Evolutionary conservation across 2,113 vertebrate species (phyloP), one percentile per base, ranked within the genome.

Genomic region (Sinocyclocheilus rhinocerous): DNA sequence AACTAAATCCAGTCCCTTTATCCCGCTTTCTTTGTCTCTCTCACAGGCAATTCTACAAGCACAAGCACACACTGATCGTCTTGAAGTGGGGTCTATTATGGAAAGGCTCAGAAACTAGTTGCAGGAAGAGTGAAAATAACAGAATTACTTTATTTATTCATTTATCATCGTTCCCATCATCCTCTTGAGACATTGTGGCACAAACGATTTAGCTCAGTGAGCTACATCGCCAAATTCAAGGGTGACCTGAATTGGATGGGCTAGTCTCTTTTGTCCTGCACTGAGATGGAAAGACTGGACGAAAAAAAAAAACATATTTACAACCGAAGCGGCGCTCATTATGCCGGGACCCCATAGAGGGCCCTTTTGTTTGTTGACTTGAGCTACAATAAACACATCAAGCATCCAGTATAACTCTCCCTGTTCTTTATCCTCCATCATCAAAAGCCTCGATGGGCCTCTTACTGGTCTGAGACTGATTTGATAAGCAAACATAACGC

Each of bases 251-350:
- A 95, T 93, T 95, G 87, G 88, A 92, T 88, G 81, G 88, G 88
- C 82, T 89, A 50, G 93, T 78, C 75, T 26, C 90, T 84, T 96
- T 97, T 96, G 93, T 96, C 93, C 91, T 92, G 90, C 92, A 92
- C 81, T 92, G 91, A 92, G 89, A 95, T 20, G 87, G 93, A 96
- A 91, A 86, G 76, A 87, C 84, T 87, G 72, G 84, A 84, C 20
- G 26, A 7, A 61, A 61, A 39, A 73, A n/a, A 50, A 42, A 72
- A 93, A 91, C 91, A 88, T 93, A 93, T 95, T 96, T 96, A 94
- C 90, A 92, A 92, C 91, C 90, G 92, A 95, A 93, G 91, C 77
- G 83, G 61, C 42, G 88, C 93, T 97, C 94, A 94, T 97, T 97
- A 95, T 91, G 77, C 89, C 87, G 84, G 90, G 92, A 91, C 88